Conservation (phyloP, 2,797 vertebrate species). For the Pangasius krempfi region DNA sequence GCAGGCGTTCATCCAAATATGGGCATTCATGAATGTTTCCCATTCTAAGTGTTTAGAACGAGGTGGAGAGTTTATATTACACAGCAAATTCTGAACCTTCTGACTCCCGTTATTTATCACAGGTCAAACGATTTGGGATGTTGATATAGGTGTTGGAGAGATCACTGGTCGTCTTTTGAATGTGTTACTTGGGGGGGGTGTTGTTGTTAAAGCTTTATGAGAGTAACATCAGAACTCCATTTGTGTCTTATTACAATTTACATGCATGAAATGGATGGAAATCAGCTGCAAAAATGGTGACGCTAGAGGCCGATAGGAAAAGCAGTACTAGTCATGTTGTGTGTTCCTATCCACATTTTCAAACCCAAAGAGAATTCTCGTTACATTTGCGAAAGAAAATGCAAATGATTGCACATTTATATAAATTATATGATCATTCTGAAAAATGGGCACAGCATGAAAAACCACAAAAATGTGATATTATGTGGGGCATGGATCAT, state of each 20-base stretch:
- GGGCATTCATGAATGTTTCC: background rate
- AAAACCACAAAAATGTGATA: background rate
- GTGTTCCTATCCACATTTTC: background rate
- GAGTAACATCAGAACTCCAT: background rate
- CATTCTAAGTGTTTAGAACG: background rate
- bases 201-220: background rate
- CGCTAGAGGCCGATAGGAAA: background rate
- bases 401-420: background rate
- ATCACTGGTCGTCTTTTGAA: background rate
- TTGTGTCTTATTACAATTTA: background rate
- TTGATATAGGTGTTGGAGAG: background rate
- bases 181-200: no score
- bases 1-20: background rate
- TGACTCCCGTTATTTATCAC: background rate
- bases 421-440: background rate
- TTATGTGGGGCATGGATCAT: background rate
- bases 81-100: background rate
- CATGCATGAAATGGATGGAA: background rate
- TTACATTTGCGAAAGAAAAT: background rate
- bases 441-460: background rate
- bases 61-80: background rate
- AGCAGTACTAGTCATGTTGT: background rate
- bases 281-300: background rate
- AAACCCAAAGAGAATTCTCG: background rate
- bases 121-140: background rate